Base-by-base conservation (phyloP, 2,888 invertebrate species). In the Agrilus biguttatus region DNA sequence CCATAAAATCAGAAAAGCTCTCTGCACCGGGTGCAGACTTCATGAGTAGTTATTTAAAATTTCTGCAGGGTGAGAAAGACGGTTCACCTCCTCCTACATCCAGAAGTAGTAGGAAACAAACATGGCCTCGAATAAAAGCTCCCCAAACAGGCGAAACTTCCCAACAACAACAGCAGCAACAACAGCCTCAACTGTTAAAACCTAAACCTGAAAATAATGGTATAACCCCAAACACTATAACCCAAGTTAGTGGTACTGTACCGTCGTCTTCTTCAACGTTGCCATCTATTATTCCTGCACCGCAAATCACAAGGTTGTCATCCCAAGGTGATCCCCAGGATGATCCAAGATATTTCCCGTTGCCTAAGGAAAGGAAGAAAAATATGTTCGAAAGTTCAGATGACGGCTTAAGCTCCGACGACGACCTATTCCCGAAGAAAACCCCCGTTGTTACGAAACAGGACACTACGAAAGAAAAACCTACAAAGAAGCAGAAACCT, bases 11-110 rank as follows among this genome's bases (percentile, higher is more conserved):
- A 56, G 78, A 75, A 57, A 78, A 77, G 60, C 68, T 73, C 49
- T 70, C 70, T 54, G 73, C 74, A 55, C 75, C 78, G 47, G 78
- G 78, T 54, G 75, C 81, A 41, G 84, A 85, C 49, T 88, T 88
- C 65, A 85, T 87, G 85, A 84, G 82, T 61, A 87, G 87, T 67
- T 88, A 86, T 66, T 71, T 87, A 52, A 87, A 86, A 66, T 88
- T 88, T 66, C 68, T 85, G 51, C 81, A 83, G 68, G 86, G 86
- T 51, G 87, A 86, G 62, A 73, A 84, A 37, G 86, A 87, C 53
- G 78, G 80, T 37, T 85, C 86, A 49, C 85, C 86, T 17, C 84
- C 86, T 42, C 83, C 85, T 47, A 74, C 75, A 51, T 73, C 77
- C 52, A 70, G 75, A 55, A 71, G 79, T 50, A 75, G 76, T 49